Evolutionary conservation across 2,888 invertebrate genomes (phyloP).

Genomic region (Coenonympha arcania): DNA sequence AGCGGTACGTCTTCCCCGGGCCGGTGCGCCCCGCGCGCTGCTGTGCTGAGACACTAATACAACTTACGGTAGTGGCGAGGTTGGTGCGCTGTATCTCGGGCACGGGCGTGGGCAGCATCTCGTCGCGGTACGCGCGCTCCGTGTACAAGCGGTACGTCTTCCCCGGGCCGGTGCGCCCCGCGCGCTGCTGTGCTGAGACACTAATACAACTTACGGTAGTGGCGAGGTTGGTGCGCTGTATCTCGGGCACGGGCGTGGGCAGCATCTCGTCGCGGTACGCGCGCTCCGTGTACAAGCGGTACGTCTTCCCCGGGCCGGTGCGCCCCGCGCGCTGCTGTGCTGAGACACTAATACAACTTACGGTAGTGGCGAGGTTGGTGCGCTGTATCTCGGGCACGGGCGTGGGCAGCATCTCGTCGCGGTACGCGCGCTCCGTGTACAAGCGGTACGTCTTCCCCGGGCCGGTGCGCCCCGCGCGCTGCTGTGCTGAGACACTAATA

Average conservation of each 20-base stretch:
- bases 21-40: constrained; percentile 98
- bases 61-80: constrained; percentile 94
- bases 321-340: constrained; percentile 98
- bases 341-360: too few species aligned
- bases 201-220: too few species aligned
- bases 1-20: constrained; percentile 96
- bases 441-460: constrained; percentile 98
- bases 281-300: constrained; percentile 97
- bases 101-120: constrained; percentile 98
- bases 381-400: constrained; percentile 99
- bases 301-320: constrained; percentile 98
- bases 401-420: constrained; percentile 98
- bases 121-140: constrained; percentile 97
- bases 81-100: constrained; percentile 99
- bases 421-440: constrained; percentile 97
- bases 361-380: constrained; percentile 96
- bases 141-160: constrained; percentile 98
- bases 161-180: constrained; percentile 97
- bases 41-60: constrained; percentile 91
- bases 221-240: constrained; percentile 97
- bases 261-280: constrained; percentile 99
- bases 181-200: constrained; percentile 94
- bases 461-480: constrained; percentile 96
- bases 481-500: constrained; percentile 93
- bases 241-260: constrained; percentile 98